Evolutionary conservation across 2,888 invertebrate species (phyloP).

Genomic region (Sesia bembeciformis): DNA sequence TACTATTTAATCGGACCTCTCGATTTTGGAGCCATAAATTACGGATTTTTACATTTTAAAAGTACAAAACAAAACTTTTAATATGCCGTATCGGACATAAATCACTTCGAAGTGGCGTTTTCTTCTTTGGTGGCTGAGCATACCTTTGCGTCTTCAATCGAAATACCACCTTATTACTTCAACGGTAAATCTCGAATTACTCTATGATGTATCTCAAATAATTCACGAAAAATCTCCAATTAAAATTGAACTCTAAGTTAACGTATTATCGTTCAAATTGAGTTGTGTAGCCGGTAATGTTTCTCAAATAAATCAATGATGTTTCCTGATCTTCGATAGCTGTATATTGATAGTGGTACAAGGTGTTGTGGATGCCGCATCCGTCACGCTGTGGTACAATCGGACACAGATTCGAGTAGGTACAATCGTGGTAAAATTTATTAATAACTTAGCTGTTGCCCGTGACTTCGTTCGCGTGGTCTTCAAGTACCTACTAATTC

Average conservation of each 20-base stretch:
- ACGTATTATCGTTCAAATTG: conserved; percentile 15
- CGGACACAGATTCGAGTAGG: neutral
- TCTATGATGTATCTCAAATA: too few relatives aligned
- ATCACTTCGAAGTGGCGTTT: conserved; percentile 67
- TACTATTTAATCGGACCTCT: conserved; percentile 71
- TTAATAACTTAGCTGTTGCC: neutral
- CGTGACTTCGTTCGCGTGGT: too few relatives aligned
- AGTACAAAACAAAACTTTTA: conserved; percentile 67
- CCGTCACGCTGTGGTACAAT: conserved; percentile 22
- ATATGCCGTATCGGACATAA: conserved; percentile 68
- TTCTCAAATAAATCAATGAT: conserved; percentile 52
- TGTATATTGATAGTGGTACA: conserved; percentile 32
- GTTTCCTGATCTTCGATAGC: conserved; percentile 37
- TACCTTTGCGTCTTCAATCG: neutral
- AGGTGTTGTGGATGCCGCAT: conserved; percentile 14
- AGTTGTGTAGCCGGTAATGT: conserved; percentile 10
- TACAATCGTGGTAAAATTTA: neutral
- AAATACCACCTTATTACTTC: conserved; percentile 3
- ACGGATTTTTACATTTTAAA: conserved; percentile 69
- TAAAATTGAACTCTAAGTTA: conserved; percentile 11
- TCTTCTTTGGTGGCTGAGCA: conserved; percentile 61
- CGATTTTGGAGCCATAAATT: conserved; percentile 70
- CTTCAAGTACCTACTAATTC: too few relatives aligned
- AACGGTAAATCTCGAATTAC: conserved; percentile 1
- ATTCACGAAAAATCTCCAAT: too few relatives aligned